A percentile compares a stretch with the other conserved stretches of the same genome.
phyloP scores from a whole-genome alignment of 2,113 vertebrate species.

The Sardina pilchardus region DNA sequence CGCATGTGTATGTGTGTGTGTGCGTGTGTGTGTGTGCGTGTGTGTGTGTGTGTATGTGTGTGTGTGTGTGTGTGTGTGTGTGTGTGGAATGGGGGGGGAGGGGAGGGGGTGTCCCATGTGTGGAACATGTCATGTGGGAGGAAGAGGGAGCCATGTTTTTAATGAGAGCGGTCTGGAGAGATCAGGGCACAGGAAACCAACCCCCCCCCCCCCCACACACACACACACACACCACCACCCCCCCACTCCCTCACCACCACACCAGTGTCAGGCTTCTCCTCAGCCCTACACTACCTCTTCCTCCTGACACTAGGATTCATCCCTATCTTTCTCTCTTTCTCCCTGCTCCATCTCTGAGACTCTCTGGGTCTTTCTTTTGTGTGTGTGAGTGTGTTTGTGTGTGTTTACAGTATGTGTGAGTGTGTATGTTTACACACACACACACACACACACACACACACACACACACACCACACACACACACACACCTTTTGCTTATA shows the following conservation, averaged over 20 bases:
- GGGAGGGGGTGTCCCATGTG: slow-evolving; percentile 1
- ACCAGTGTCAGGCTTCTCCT: too few relatives aligned
- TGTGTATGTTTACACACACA: neutral
- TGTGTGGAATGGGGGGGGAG: neutral
- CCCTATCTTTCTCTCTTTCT: too few relatives aligned
- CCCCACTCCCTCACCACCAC: too few relatives aligned
- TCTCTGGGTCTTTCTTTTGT: neutral
- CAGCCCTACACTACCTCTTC: neutral
- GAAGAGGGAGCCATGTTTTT: slow-evolving; percentile 64
- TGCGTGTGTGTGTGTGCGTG: neutral
- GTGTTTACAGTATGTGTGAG: too few relatives aligned
- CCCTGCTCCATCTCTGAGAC: neutral
- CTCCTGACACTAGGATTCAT: neutral
- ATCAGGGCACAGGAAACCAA: slow-evolving; percentile 61
- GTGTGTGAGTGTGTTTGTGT: too few relatives aligned
- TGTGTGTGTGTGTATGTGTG: neutral
- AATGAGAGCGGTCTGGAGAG: slow-evolving; percentile 63
- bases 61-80: neutral
- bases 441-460: slow-evolving; percentile 24
- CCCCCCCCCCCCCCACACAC: slow-evolving; percentile 38
- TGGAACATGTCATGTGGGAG: slow-evolving; percentile 52
- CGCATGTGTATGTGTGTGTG: neutral
- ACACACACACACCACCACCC: neutral
- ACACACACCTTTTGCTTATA: neutral
- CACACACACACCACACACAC: slow-evolving; percentile 26